phyloP scores from a whole-genome alignment of 2,113 vertebrate species.

The Castor canadensis region DNA sequence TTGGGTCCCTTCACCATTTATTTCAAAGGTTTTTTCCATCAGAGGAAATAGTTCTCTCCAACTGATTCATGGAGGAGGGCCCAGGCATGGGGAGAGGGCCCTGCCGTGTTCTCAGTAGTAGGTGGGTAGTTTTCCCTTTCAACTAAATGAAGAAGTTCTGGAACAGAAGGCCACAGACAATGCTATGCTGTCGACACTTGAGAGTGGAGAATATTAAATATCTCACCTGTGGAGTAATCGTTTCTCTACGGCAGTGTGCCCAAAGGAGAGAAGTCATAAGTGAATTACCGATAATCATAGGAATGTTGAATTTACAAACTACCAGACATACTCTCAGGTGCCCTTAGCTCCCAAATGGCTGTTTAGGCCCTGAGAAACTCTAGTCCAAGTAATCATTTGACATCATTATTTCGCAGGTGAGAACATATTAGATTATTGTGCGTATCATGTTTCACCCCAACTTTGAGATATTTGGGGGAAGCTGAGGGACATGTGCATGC shows the following conservation, averaged over 20 bases:
- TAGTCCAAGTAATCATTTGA: constrained; percentile 51
- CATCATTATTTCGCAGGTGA: constrained; percentile 62
- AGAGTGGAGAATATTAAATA: constrained; percentile 76
- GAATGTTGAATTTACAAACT: constrained; percentile 74
- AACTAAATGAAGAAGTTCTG: constrained; percentile 77
- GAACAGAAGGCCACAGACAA: constrained; percentile 69
- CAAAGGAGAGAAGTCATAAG: constrained; percentile 64
- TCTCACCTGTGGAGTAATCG: constrained; percentile 70
- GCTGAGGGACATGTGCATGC: not conserved
- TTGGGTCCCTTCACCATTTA: constrained; percentile 67
- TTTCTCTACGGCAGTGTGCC: constrained; percentile 53
- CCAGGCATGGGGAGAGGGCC: constrained; percentile 52
- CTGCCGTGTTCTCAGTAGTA: constrained; percentile 16
- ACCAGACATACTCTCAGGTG: constrained; percentile 56
- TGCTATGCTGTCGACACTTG: constrained; percentile 54
- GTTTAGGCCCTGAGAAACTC: constrained; percentile 52
- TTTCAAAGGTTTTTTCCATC: constrained; percentile 74
- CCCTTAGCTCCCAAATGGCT: constrained; percentile 53
- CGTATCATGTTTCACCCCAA: constrained; percentile 42
- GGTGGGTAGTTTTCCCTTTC: constrained; percentile 77
- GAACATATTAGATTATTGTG: constrained; percentile 34
- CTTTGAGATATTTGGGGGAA: not conserved
- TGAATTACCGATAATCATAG: constrained; percentile 62
- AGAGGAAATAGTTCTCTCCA: constrained; percentile 74
- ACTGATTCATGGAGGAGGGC: constrained; percentile 63